These are phyloP conservation scores for Tragelaphus strepsiceros DNA, from an alignment of 2,113 vertebrate genomes.

Conservation along the genomic window DNA sequence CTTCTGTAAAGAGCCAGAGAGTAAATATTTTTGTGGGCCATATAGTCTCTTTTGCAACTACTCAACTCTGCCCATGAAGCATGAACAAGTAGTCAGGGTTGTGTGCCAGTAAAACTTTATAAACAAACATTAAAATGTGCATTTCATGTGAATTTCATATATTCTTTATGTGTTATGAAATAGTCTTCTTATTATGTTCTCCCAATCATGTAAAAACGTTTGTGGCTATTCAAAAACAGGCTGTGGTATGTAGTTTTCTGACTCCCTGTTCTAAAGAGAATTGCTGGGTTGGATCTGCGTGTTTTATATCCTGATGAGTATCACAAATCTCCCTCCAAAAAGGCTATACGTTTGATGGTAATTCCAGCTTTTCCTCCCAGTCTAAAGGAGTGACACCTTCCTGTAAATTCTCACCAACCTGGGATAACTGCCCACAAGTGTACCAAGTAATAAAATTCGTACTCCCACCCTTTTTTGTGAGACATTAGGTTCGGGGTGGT, in stretches of 20 bases:
- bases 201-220: neutral
- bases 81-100: neutral
- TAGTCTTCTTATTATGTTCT: neutral
- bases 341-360: neutral
- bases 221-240: neutral
- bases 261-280: neutral
- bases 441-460: neutral
- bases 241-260: rapidly evolving
- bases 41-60: rapidly evolving
- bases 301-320: rapidly evolving
- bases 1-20: neutral
- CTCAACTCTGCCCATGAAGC: neutral
- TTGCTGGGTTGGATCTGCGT: rapidly evolving
- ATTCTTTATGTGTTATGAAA: neutral
- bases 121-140: neutral
- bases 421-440: neutral
- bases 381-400: neutral
- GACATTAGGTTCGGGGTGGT: neutral
- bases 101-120: neutral
- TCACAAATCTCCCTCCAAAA: too few species aligned
- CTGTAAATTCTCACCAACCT: neutral
- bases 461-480: neutral
- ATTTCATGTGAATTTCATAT: neutral
- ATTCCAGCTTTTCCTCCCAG: neutral
- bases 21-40: too few species aligned